Base-by-base conservation (phyloP, 2,888 invertebrate genomes). In the Homarus gammarus region DNA sequence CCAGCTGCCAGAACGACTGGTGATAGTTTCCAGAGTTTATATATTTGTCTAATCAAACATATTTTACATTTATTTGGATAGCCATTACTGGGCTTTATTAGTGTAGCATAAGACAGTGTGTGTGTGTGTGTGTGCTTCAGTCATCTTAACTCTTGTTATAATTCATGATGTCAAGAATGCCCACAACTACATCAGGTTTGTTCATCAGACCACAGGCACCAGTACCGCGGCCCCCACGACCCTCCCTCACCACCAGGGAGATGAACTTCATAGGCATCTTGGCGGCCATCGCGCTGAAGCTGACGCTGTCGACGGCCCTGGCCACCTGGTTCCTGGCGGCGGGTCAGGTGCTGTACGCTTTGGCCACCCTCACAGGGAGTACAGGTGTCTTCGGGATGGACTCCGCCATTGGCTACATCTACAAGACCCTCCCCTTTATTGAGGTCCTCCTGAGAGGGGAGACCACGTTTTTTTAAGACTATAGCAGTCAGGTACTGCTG, bases 271-370 rank as follows among this genome's bases (percentile, higher is more conserved):
- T 77, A 8, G 70, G 40, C 44, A 78, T 85, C 40, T 44, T 85
- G 68, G 85, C 68, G 18, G 77, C 78, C 64, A 40, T 85, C 27
- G 44, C 49, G 1, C 64, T 85, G 61, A 85, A 85, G 68, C 33
- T 85, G 27, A 18, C 78, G 22, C 40, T 78, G 61, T 85, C 85
- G 3, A 85, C 85, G 6, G 85, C 68, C 6, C 38, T 85, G 49
- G 68, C 85, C 15, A 40, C 85, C 15, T 85, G 85, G 85, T 70
- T 85, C 78, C 36, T 85, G 64, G 68, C 68, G 40, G 85, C 85
- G 27, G 85, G 85, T 2, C 49, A 77, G 64, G 10, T 64, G 27
- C 78, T 85, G 49, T 78, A 44, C 78, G 27, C 49, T 68, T 18
- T 85, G 33, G 85, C 85, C 0, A 38, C 64, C 33, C 15, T 85